Evolutionary conservation across 2,797 vertebrate genomes (phyloP), one percentile per base, ranked within the genome.

Genomic region (Lycodopsis pacificus): DNA sequence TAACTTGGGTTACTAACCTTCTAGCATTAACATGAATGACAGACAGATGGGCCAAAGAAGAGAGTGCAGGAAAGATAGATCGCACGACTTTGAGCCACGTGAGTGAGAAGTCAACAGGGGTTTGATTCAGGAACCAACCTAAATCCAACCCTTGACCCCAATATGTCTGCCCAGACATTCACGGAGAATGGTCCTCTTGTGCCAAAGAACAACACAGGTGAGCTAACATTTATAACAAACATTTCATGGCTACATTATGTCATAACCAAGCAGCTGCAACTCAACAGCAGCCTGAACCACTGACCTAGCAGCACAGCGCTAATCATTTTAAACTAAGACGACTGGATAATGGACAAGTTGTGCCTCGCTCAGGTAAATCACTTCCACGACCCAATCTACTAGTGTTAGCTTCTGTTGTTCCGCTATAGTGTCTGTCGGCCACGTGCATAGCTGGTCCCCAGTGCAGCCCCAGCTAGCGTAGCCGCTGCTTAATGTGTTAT

Each of bases 401-500:
- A 91, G 84, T 54, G 70, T 82, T 83, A 79, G 80, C 87, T 89
- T 61, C 71, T 82, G 81, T 76, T 91, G 88, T 83, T 81, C 61
- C 53, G 5, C 80, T 36, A 65, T 51, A 83, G 70, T 76, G 80
- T 83, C 71, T 58, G 64, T 30, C 25, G 67, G 88, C 88, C 92
- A 92, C 77, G 79, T 88, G 90, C 82, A 44, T 86, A 81, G 84
- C 86, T 82, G 82, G 42, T 78, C 75, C 65, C 80, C 82, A 64
- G 83, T 20, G 76, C 66, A 56, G 38, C 12, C 59, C 63, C 59
- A 38, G 76, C 77, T 80, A 76, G 66, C 10, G 22, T 25, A 30
- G 66, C 59, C 14, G 20, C 57, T 40, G 54, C 84, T 73, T 91
- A 91, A 94, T 93, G 85, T 89, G 89, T 92, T 92, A 88, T 89